phyloP scores from a whole-genome alignment of 2,888 invertebrate genomes.

The Stenichneumon culpator region DNA sequence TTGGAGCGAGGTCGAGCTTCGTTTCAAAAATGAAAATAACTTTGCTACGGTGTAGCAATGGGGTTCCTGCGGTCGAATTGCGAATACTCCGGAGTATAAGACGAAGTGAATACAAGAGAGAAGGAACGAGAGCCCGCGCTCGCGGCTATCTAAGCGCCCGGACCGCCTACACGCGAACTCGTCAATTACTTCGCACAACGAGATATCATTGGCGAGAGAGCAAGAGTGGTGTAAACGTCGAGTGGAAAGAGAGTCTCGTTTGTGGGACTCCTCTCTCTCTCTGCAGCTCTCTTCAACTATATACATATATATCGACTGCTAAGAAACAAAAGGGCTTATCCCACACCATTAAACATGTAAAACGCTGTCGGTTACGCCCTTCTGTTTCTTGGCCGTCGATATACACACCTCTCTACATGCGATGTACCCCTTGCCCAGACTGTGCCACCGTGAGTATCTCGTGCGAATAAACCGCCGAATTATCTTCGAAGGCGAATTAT shows the following conservation, averaged over 20 bases:
- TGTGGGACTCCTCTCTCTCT: conserved; percentile 33
- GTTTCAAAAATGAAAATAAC: neutral
- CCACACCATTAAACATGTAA: neutral
- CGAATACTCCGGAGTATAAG: conserved; percentile 9
- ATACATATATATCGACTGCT: neutral
- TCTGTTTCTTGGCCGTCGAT: neutral
- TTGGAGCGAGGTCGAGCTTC: neutral
- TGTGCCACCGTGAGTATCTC: conserved; percentile 26
- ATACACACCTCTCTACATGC: neutral
- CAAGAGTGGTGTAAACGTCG: conserved; percentile 37
- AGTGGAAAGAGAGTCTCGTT: conserved; percentile 65
- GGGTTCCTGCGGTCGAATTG: conserved; percentile 10
- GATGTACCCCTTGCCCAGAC: neutral
- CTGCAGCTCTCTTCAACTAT: neutral
- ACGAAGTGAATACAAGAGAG: conserved; percentile 16
- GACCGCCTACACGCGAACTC: conserved; percentile 82
- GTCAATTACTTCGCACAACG: conserved; percentile 84
- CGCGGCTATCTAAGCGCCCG: conserved; percentile 80
- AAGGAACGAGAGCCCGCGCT: conserved; percentile 70
- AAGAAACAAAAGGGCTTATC: neutral
- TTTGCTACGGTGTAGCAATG: conserved; percentile 34
- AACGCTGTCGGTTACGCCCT: neutral
- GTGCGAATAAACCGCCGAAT: conserved; percentile 52
- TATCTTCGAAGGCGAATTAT: conserved; percentile 29
- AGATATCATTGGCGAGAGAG: conserved; percentile 78